These are phyloP conservation scores for Thaumatotibia leucotreta DNA, from an alignment of 1,140 invertebrate genomes.

Conservation along the genomic window DNA sequence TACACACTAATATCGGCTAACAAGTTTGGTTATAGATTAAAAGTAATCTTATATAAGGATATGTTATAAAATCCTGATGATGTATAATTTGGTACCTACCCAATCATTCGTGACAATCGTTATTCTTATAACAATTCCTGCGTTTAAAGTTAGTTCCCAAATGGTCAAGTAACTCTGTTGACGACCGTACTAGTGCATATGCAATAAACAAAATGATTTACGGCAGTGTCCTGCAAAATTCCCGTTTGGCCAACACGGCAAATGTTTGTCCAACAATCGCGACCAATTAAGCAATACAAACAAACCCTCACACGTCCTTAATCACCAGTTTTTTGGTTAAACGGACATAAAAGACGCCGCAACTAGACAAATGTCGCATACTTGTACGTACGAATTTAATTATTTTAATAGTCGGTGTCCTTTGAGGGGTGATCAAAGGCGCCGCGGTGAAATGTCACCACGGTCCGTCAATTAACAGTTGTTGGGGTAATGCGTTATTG, in stretches of 20 bases:
- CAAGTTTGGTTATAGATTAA: too few species aligned
- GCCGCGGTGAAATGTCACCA: constrained; percentile 67
- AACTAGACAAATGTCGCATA: constrained; percentile 50
- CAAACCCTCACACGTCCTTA: constrained; percentile 5
- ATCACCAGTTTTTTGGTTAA: constrained; percentile 8
- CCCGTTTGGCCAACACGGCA: not conserved
- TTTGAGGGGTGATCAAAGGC: constrained; percentile 51
- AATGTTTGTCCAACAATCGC: not conserved
- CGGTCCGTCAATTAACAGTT: constrained; percentile 58
- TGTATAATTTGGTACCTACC: too few species aligned
- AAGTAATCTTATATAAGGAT: too few species aligned
- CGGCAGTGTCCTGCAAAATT: not conserved
- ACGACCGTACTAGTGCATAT: too few species aligned
- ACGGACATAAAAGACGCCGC: constrained; percentile 1
- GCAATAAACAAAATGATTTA: too few species aligned
- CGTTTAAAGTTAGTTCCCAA: too few species aligned
- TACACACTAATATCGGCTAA: too few species aligned
- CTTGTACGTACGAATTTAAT: constrained; percentile 66
- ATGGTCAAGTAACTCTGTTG: too few species aligned
- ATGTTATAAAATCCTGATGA: too few species aligned
- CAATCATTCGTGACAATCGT: too few species aligned
- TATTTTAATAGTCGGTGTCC: constrained; percentile 40
- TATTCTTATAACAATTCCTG: too few species aligned
- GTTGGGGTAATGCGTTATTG: constrained; percentile 49
- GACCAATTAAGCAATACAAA: constrained; percentile 11